Evolutionary conservation across 2,888 invertebrate species (phyloP).

Genomic region (Rugalucina vietnamica): DNA sequence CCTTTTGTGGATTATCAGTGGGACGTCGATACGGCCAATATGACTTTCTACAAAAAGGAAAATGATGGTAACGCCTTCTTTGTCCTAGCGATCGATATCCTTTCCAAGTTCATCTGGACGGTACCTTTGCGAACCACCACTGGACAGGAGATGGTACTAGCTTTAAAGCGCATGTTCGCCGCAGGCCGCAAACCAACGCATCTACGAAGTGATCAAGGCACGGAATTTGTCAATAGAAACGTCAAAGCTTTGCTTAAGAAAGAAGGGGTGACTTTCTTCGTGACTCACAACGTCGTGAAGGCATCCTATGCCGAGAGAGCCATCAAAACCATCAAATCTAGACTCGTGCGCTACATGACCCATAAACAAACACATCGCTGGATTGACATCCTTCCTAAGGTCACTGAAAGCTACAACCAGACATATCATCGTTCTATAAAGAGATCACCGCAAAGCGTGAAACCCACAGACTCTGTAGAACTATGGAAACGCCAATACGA

Average conservation of each 20-base stretch:
- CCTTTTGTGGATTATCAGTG: constrained; percentile 54
- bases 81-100: constrained; percentile 33
- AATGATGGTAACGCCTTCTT: constrained; percentile 46
- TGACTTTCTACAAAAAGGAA: constrained; percentile 35
- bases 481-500: constrained; percentile 40
- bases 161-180: constrained; percentile 31
- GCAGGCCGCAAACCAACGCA: constrained; percentile 16
- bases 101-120: constrained; percentile 41
- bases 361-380: constrained; percentile 36
- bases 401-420: constrained; percentile 46
- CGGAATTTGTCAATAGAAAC: constrained; percentile 41
- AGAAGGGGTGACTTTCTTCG: constrained; percentile 33
- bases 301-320: constrained; percentile 46
- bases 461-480: constrained; percentile 22
- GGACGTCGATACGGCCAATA: constrained; percentile 46
- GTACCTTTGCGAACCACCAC: constrained; percentile 29
- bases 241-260: constrained; percentile 27
- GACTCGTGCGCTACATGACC: constrained; percentile 42
- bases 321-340: constrained; percentile 51
- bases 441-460: constrained; percentile 43
- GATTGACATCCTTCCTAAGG: constrained; percentile 39
- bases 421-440: constrained; percentile 50
- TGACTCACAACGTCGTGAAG: constrained; percentile 44
- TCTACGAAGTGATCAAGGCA: constrained; percentile 37
- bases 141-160: constrained; percentile 41